These are phyloP conservation scores for Climacteris rufus DNA, from an alignment of 2,113 vertebrate genomes.

Conservation along the genomic window DNA sequence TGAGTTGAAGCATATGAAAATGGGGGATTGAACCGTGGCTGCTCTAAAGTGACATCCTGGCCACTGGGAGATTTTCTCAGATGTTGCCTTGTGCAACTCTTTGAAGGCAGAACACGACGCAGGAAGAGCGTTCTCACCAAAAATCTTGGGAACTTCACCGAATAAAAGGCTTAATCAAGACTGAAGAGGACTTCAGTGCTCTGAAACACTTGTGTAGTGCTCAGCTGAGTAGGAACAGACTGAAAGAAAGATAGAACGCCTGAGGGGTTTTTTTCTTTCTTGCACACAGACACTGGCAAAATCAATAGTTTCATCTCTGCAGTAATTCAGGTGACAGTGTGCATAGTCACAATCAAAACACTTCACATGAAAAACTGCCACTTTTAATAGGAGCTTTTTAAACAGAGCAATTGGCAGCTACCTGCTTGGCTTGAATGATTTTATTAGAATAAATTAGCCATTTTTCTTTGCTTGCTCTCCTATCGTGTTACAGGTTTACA, in stretches of 20 bases:
- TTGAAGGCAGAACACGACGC: background rate
- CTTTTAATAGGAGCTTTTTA: conserved; percentile 51
- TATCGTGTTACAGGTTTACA: background rate
- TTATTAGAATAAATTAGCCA: conserved; percentile 50
- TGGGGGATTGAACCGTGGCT: accelerated
- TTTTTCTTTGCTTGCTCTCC: background rate
- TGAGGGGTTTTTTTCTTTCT: background rate
- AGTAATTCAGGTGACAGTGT: conserved; percentile 28
- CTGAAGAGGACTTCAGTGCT: background rate
- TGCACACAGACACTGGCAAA: background rate
- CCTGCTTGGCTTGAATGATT: conserved; percentile 19
- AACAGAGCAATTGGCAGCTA: conserved; percentile 45
- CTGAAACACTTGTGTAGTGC: background rate
- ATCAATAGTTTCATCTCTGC: background rate
- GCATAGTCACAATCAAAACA: conserved; percentile 4
- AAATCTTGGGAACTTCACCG: background rate
- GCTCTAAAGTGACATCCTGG: background rate
- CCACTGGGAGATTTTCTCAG: background rate
- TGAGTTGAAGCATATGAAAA: background rate
- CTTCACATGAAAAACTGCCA: conserved; percentile 58
- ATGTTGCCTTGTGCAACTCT: background rate
- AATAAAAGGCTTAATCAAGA: background rate
- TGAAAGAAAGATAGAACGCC: background rate
- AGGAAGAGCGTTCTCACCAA: background rate
- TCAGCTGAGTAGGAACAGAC: background rate